Percentiles rank a stretch among this genome's conserved stretches.
Evolutionary conservation across 2,888 invertebrate species (phyloP).

Genomic region (Plusia festucae): DNA sequence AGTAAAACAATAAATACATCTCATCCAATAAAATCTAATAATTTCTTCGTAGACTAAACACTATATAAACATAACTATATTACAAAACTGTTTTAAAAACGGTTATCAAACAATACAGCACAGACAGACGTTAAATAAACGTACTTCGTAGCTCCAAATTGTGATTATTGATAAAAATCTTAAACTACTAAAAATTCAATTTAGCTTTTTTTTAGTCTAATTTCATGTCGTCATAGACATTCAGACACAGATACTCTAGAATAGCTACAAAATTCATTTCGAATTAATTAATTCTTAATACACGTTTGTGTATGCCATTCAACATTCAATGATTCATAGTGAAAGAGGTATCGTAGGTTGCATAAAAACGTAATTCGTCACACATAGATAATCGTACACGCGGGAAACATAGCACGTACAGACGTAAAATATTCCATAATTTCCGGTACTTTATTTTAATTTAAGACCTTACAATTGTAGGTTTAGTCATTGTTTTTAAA

Average conservation of each 20-base stretch:
- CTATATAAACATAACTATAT: constrained; percentile 48
- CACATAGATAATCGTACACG: constrained; percentile 15
- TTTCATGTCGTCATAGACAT: background rate
- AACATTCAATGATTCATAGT: constrained; percentile 34
- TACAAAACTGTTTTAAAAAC: constrained; percentile 45
- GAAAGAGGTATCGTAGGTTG: constrained; percentile 20
- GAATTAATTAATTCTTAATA: too few species aligned
- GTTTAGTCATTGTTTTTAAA: background rate
- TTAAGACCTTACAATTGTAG: background rate
- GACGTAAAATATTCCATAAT: constrained; percentile 30
- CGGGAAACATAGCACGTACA: constrained; percentile 40
- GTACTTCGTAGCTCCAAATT: background rate
- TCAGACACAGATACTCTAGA: background rate
- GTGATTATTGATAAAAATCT: background rate
- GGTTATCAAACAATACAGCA: constrained; percentile 40
- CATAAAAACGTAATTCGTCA: constrained; percentile 21
- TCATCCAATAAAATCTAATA: constrained; percentile 56
- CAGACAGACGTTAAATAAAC: background rate
- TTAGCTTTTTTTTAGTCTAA: background rate
- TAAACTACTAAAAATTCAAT: background rate
- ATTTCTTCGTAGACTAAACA: constrained; percentile 57
- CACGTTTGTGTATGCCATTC: constrained; percentile 3
- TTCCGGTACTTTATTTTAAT: constrained; percentile 36
- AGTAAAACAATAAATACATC: constrained; percentile 68
- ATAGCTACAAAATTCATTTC: too few species aligned